Evolutionary conservation across 2,888 invertebrate genomes (phyloP), one percentile per base, ranked within the genome.

Genomic region (Cryptocephalus moraei): DNA sequence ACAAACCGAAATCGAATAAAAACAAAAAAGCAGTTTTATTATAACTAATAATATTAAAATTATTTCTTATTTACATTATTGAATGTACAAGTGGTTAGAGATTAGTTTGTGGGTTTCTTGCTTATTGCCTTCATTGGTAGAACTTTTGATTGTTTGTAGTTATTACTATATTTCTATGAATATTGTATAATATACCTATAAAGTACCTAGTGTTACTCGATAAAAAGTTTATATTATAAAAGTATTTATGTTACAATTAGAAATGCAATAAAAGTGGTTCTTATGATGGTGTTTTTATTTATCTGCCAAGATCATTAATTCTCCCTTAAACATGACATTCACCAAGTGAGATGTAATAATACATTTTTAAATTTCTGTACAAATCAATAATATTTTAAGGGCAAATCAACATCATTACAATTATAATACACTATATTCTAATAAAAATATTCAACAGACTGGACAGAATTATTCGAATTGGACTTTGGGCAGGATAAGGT

Each of bases 401-500:
- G 22, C 22, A 22, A 22, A n/a, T 36, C 12, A 36, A 36, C 36
- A 36, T 36, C n/a, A 36, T 36, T 36, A 11, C 12, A 36, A 36
- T 12, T 36, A 36, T 36, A 12, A 36, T 54, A 52, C 49, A 50
- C 44, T 52, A 33, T 42, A 46, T 47, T 22, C 22, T 22, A 22
- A 44, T 39, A 49, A 47, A 39, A 45, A 48, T 48, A 41, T 48
- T 49, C 46, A 50, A 52, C 54, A 56, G 59, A 59, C 48, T 64
- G 64, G 65, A 64, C 64, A 66, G 65, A 65, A 61, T 56, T 55
- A 58, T 56, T 59, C 50, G 54, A 61, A 61, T 56, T 66, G 64
- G 64, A 65, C 36, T 22, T 22, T 22, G 22, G 22, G 6, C 65
- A 66, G 56, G 59, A 54, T 53, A 57, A 61, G 60, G 60, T 62